Base-by-base conservation (phyloP, 2,113 vertebrate genomes). In the Coregonus clupeaformis region DNA sequence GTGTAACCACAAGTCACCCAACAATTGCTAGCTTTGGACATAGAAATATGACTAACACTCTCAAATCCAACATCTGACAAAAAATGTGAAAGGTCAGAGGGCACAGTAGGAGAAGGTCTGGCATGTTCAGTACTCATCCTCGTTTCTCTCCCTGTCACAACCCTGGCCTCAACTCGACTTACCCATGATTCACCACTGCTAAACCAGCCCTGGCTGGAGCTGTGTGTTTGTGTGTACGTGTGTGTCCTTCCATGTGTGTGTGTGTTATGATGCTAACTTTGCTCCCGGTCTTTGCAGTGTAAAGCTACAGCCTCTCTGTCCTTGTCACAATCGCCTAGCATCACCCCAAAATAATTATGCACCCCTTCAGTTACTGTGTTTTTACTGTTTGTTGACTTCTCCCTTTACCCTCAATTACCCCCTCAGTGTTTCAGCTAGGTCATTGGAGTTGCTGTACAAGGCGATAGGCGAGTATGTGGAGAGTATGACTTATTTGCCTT, bases 241-340 rank as follows among this genome's bases (percentile, higher is more conserved):
- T 64, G 25, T 25, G 30, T 68, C 20, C 6, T 24, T 32, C 20
- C 16, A 11, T 67, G 27, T 20, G 14, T 52, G n/a, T 49, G 22
- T 65, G 30, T 22, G 29, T 27, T 49, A 68, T 42, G 30, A 20
- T 5, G 24, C 36, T 73, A 36, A 20, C 20, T 72, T 60, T 72
- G 55, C 29, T 60, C 60, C 66, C 30, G 5, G 66, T 68, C 24
- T 22, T 29, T 68, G 30, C 30, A 32, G 6, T 25, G 16, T 13
- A 52, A 14, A 1, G 30, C n/a, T 59, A 27, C 59, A 14, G 24
- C 14, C 42, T 47, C 75, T 36, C 36, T 68, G 70, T 65, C 59
- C 59, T 52, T 76, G 59, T 77, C 76, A 72, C 29, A 77, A 72
- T 18, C n/a, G 36, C 30, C 49, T 47, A 72, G 25, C 49, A 30